Conservation (phyloP, 2,888 invertebrate genomes). For the Drosophila diplacantha region DNA sequence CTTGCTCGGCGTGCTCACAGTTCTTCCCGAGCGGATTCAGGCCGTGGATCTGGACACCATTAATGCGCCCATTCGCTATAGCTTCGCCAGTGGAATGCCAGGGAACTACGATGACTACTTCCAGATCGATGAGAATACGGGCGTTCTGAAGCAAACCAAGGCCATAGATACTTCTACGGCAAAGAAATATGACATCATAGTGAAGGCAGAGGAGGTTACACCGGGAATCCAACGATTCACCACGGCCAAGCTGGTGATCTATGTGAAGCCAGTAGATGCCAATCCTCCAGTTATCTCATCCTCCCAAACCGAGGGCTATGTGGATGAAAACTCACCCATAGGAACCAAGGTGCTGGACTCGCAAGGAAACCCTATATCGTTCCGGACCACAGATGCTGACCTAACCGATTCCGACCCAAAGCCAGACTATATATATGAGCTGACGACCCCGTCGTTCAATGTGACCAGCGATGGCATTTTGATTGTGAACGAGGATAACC, state of each 20-base stretch:
- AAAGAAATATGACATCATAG: constrained; percentile 88
- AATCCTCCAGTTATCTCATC: constrained; percentile 88
- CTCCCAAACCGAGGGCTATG: constrained; percentile 85
- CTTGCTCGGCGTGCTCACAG: constrained; percentile 88
- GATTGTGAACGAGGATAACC: constrained; percentile 88
- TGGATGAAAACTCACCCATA: constrained; percentile 90
- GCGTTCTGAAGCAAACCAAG: constrained; percentile 88
- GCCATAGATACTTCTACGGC: constrained; percentile 88
- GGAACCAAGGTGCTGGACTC: constrained; percentile 88
- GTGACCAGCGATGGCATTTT: constrained; percentile 86
- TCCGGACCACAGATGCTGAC: constrained; percentile 90
- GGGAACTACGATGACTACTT: constrained; percentile 88
- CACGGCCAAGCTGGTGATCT: constrained; percentile 88
- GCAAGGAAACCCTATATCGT: constrained; percentile 82
- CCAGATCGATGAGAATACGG: constrained; percentile 88
- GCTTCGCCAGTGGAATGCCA: constrained; percentile 89
- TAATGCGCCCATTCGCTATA: constrained; percentile 88
- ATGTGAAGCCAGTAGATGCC: constrained; percentile 91
- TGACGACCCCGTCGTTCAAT: constrained; percentile 90
- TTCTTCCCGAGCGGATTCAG: constrained; percentile 92
- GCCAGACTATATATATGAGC: constrained; percentile 88
- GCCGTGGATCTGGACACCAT: constrained; percentile 94
- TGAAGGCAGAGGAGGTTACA: constrained; percentile 91
- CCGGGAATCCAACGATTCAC: constrained; percentile 88
- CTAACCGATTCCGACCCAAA: constrained; percentile 89